Base-by-base conservation (phyloP, 2,888 invertebrate species). In the Invenusta paracnida region DNA sequence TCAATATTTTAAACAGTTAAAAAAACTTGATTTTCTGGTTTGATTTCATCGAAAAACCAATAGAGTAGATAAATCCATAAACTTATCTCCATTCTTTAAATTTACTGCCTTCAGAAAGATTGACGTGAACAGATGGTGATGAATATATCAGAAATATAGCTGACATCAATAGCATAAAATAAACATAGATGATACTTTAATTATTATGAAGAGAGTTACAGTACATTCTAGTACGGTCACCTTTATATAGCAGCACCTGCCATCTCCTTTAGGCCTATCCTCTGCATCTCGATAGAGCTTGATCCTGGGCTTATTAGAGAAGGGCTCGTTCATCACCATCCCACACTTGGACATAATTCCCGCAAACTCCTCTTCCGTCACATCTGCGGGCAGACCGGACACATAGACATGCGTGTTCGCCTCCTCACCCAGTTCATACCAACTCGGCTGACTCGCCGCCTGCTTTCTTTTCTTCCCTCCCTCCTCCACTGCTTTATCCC, bases 331-430 rank as follows among this genome's bases (percentile, higher is more conserved):
- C 93, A 96, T 96, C 30, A 99, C 94, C 87, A 99, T 93, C 0
- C 99, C 99, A 93, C 95, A 99, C 92, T 99, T 99, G 89, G 94
- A 94, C 95, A 99, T 98, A 66, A 98, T 92, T 90, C 96, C 95
- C 81, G 95, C 93, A 92, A 97, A 96, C 88, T 96, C 95, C 27
- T 92, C 92, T 17, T 82, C 28, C 11, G 82, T 84, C 0, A 30
- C 27, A 25, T 86, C 86, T 1, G 29, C 23, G n/a, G 83, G 86
- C 5, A 87, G 27, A 31, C 96, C 96, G 29, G 95, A 94, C 0
- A 99, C 96, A 92, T 99, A 99, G 0, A 99, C 96, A 91, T 96
- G 97, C 0, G 96, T 97, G 90, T 96, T 98, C 89, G 94, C 94
- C 29, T 94, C 94, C 86, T 96, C 95, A 87, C 96, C 94, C 30